These are phyloP conservation scores for Nannospalax galili DNA, from an alignment of 2,113 vertebrate species.

Conservation along the genomic window DNA sequence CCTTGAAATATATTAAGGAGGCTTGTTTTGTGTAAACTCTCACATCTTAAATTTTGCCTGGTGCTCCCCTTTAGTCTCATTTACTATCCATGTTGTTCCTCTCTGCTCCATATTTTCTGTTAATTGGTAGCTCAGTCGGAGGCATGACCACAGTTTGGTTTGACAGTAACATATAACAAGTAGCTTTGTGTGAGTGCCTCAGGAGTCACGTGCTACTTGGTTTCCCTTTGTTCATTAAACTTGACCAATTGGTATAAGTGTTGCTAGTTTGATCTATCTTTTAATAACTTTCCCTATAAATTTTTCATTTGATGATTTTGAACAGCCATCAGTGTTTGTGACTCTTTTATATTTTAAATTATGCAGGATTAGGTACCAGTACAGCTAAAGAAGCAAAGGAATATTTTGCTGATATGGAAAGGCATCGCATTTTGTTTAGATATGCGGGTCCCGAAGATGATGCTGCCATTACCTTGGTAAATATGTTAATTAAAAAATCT, in stretches of 20 bases:
- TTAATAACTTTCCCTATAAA: not conserved
- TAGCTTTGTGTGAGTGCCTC: not conserved
- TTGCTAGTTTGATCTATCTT: not conserved
- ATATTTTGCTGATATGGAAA: constrained; percentile 99
- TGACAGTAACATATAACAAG: constrained; percentile 24
- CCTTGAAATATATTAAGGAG: not conserved
- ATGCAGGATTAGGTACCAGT: constrained; percentile 97
- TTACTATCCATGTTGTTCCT: not conserved
- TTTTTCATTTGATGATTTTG: constrained; percentile 24
- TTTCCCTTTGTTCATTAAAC: constrained; percentile 33
- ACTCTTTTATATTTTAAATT: constrained; percentile 61
- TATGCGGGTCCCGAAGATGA: constrained; percentile 97
- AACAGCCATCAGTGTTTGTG: constrained; percentile 1
- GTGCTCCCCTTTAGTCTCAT: not conserved
- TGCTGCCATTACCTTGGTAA: constrained; percentile 97
- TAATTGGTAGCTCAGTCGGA: constrained; percentile 20
- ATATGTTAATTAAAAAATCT: constrained; percentile 35
- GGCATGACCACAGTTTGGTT: not conserved
- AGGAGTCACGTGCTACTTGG: not conserved
- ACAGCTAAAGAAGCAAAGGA: constrained; percentile 99
- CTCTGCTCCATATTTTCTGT: not conserved
- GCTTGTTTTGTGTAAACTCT: not conserved
- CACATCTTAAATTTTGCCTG: constrained; percentile 32
- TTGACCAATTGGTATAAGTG: not conserved
- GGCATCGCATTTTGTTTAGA: constrained; percentile 95